A percentile compares a stretch with the other conserved stretches of the same genome.
These are phyloP conservation scores for Drosophila neonasuta DNA, from an alignment of 2,888 invertebrate genomes.

Conservation along the genomic window DNA sequence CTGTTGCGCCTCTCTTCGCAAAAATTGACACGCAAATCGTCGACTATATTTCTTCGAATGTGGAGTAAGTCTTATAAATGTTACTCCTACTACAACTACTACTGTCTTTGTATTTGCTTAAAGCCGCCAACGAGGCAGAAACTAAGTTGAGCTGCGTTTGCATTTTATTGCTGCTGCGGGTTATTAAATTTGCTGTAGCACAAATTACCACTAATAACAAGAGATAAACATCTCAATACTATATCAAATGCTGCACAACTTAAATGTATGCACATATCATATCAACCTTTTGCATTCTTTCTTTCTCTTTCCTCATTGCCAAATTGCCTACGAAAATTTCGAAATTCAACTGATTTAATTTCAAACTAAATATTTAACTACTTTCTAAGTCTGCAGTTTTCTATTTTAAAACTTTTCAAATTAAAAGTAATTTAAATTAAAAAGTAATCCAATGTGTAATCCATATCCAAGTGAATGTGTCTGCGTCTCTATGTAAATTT, in stretches of 20 bases:
- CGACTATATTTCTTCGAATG: conserved; percentile 17
- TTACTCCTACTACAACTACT: conserved; percentile 1
- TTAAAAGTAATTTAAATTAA: background rate
- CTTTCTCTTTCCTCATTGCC: background rate
- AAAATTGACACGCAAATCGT: conserved; percentile 76
- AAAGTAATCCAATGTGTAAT: conserved; percentile 10
- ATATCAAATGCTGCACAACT: conserved; percentile 19
- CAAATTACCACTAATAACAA: conserved; percentile 50
- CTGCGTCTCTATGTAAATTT: conserved; percentile 12
- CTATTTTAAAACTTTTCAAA: background rate
- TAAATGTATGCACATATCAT: conserved; percentile 11
- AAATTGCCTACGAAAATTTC: background rate
- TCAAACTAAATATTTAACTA: background rate
- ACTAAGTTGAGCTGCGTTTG: conserved; percentile 37
- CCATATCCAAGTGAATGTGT: conserved; percentile 3
- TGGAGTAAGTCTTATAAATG: conserved; percentile 25
- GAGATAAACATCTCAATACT: conserved; percentile 45
- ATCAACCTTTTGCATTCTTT: background rate
- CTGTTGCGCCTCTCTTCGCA: conserved; percentile 52
- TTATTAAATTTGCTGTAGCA: conserved; percentile 54
- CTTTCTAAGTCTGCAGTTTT: background rate
- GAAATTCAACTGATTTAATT: background rate
- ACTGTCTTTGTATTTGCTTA: conserved; percentile 52
- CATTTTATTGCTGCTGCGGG: conserved; percentile 50
- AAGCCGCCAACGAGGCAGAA: conserved; percentile 67